Base-by-base conservation (phyloP, 1,140 invertebrate genomes). In the Pachypsylla venusta region DNA sequence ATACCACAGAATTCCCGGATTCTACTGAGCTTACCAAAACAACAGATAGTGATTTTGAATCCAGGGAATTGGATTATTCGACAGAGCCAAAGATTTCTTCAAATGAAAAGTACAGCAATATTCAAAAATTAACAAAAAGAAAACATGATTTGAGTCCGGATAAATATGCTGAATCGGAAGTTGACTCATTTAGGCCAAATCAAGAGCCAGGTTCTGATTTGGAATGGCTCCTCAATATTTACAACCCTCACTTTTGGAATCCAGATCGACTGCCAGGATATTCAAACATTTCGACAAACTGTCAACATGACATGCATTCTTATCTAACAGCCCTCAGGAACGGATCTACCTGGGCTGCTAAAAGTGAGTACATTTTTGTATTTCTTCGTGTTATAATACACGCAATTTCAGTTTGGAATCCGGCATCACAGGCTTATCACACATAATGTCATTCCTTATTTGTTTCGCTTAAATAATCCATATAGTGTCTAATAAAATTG, bases 261-360 rank as follows among this genome's bases (percentile, higher is more conserved):
- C 65, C 68, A 1, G 61, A 70, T 7, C 56, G 75, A 16, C 61
- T 63, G 2, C 67, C 71, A 13, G 64, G 70, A 2, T 59, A 25
- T 1, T 54, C 40, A 48, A 61, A 30, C 25, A 56, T 66, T 24
- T 63, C 63, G 20, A 53, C 40, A 4, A 59, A 57, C 24, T 85
- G 83, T 63, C 72, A 71, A 27, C 63, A 64, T 1, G 75, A 83
- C 60, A 71, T 84, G 69, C 72, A 71, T 35, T 62, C 62, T 2
- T 85, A 81, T 64, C 61, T 84, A 0, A 63, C 64, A 12, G 76
- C 77, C 1, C 70, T 85, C 30, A 71, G 71, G 53, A 70, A 76
- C 24, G 81, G 79, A 20, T 72, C 77, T 54, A 68, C 77, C 19
- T 85, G 83, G 83, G 82, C 83, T 16, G 77, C 79, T 1, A 82